Evolutionary conservation across 2,888 invertebrate genomes (phyloP).

Genomic region (Hanleya hanleyi): DNA sequence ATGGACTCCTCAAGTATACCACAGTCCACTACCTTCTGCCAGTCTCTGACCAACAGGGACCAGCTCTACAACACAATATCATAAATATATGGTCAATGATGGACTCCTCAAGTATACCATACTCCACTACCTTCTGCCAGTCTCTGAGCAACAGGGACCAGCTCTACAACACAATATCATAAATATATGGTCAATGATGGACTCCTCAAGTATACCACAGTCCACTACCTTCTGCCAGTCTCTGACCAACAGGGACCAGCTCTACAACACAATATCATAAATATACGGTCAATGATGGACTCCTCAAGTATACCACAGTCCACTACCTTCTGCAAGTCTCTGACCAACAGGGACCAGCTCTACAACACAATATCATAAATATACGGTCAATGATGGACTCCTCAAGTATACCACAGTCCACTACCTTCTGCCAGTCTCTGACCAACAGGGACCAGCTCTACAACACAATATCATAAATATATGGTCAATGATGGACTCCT

Average conservation of each 20-base stretch:
- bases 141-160: no score
- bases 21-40: slow-evolving; percentile 55
- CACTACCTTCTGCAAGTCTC: slow-evolving; percentile 61
- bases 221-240: slow-evolving; percentile 61
- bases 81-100: slow-evolving; percentile 63
- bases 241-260: slow-evolving; percentile 58
- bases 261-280: no score
- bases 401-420: slow-evolving; percentile 63
- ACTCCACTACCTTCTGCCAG: slow-evolving; percentile 58
- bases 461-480: no score
- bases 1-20: slow-evolving; percentile 67
- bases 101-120: slow-evolving; percentile 65
- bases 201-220: slow-evolving; percentile 65
- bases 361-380: no score
- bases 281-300: slow-evolving; percentile 57
- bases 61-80: no score
- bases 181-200: slow-evolving; percentile 60
- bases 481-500: slow-evolving; percentile 63
- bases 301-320: slow-evolving; percentile 66
- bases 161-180: no score
- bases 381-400: slow-evolving; percentile 62
- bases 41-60: slow-evolving; percentile 59
- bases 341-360: slow-evolving; percentile 55
- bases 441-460: slow-evolving; percentile 51
- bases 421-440: slow-evolving; percentile 63